A percentile compares a stretch with the other conserved stretches of the same genome.
Conservation (phyloP, 2,888 invertebrate genomes). For the Microctonus aethiopoides region DNA sequence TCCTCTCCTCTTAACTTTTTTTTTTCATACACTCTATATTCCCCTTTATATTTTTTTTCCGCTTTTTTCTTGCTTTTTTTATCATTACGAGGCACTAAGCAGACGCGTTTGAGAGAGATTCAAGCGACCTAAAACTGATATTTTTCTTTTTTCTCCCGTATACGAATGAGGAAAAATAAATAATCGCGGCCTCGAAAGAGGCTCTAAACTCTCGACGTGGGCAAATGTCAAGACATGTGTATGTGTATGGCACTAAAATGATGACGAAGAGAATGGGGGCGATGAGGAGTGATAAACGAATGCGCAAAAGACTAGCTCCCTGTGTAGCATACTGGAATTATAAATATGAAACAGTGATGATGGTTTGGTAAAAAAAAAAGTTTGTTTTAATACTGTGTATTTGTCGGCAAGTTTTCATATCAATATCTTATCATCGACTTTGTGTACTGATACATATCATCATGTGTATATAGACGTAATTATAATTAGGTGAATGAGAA, state of each 20-base stretch:
- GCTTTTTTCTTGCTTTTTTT: too few relatives aligned
- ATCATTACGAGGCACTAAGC: constrained; percentile 32
- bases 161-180: constrained; percentile 46
- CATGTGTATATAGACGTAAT: too few relatives aligned
- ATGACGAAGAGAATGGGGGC: neutral
- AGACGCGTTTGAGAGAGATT: constrained; percentile 38
- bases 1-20: constrained; percentile 20
- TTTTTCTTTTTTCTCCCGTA: constrained; percentile 22
- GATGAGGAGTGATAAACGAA: constrained; percentile 33
- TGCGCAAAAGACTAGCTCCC: constrained; percentile 22
- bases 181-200: constrained; percentile 28
- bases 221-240: constrained; percentile 26
- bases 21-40: neutral
- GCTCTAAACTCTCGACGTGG: neutral
- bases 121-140: constrained; percentile 28
- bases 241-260: neutral
- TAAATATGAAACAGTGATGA: neutral
- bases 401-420: neutral
- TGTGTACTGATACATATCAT: neutral
- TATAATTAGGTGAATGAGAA: too few relatives aligned
- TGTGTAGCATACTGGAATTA: constrained; percentile 1
- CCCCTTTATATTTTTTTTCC: constrained; percentile 8
- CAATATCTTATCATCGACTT: constrained; percentile 12
- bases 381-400: constrained; percentile 12
- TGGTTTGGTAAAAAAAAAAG: neutral